Base-by-base conservation (phyloP, 2,113 vertebrate species). In the Cochlearius cochlearius region DNA sequence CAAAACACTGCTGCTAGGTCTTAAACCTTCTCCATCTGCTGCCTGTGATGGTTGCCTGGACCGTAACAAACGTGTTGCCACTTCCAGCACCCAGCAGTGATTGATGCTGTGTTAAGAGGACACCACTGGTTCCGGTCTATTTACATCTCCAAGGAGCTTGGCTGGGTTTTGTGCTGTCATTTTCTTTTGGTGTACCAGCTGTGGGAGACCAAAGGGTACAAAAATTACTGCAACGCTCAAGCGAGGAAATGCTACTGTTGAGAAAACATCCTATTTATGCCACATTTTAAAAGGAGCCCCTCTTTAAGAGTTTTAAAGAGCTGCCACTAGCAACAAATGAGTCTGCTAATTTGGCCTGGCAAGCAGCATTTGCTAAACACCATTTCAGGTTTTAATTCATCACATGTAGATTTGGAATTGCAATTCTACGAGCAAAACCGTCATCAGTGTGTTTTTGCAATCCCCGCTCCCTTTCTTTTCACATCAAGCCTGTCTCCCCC, bases 261-360 rank as follows among this genome's bases (percentile, higher is more conserved):
- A 95, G 89, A 94, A 94, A 97, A 95, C 95, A 96, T 91, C 95
- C 95, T 97, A 94, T 95, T 96, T 96, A 95, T 92, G 88, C 88
- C 88, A 75, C 73, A 50, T 94, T 97, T 94, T 91, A 94, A 93
- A 95, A 94, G 92, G 58, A 96, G 26, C 60, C 60, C 49, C 8
- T 94, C 86, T 94, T 88, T 59, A 95, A 74, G 94, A 55, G 75
- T 90, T 93, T 92, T 93, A 94, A 96, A 94, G 92, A 96, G 88
- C 91, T 92, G 88, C 92, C 88, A 94, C 88, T 59, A 80, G 76
- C 79, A 96, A 94, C 79, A 92, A 96, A 94, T 47, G 45, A 96
- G 52, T 62, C 94, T 94, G 88, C 86, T 96, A 95, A 96, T 96
- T 97, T 94, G 92, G 76, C 94, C 86, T 92, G 91, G 95, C 95